Conservation (phyloP, 2,113 vertebrate species). For the Pithys albifrons region DNA sequence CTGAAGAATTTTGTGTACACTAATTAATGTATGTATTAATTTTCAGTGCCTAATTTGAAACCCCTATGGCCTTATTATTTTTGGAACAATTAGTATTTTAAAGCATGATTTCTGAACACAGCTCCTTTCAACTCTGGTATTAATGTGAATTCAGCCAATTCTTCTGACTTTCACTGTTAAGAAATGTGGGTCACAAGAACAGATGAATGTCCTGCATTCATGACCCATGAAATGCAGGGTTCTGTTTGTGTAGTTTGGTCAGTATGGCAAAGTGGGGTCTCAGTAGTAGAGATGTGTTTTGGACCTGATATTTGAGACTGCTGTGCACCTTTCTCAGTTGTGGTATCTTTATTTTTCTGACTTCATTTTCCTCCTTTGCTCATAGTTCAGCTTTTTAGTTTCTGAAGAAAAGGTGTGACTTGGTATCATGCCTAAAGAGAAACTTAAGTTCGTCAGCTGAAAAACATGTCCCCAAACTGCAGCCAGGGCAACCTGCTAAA, state of each 20-base stretch:
- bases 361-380: neutral
- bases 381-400: neutral
- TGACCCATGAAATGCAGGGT: neutral
- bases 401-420: neutral
- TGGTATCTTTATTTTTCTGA: neutral
- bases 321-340: neutral
- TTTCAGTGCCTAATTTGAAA: neutral
- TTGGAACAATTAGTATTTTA: slow-evolving; percentile 1
- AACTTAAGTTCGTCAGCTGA: neutral
- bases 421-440: neutral
- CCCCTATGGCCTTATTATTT: slow-evolving; percentile 16
- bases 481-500: neutral
- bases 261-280: neutral
- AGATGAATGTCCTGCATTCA: neutral
- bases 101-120: neutral
- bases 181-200: neutral
- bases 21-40: neutral
- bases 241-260: neutral
- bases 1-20: neutral
- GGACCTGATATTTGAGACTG: neutral
- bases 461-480: neutral
- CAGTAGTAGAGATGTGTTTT: neutral
- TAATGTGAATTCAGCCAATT: neutral
- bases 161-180: neutral
- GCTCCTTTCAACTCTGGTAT: neutral